These are phyloP conservation scores for Drosophila ustulata DNA, from an alignment of 2,888 invertebrate genomes.

Conservation along the genomic window DNA sequence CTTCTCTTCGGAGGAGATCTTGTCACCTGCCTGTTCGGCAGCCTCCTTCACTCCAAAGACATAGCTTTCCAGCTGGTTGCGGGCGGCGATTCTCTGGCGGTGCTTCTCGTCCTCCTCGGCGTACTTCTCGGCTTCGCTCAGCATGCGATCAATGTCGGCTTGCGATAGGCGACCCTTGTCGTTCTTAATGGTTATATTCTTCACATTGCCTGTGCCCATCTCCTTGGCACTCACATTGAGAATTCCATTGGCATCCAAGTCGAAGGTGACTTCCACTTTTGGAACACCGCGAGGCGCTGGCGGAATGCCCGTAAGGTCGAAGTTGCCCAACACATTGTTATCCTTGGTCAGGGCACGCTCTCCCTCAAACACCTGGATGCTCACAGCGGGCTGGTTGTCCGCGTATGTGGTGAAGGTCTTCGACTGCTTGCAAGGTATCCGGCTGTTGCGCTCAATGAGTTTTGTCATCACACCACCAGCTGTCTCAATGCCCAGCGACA, in stretches of 20 bases:
- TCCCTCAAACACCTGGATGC: slow-evolving; percentile 91
- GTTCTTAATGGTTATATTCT: slow-evolving; percentile 93
- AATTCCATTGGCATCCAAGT: slow-evolving; percentile 97
- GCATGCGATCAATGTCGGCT: slow-evolving; percentile 92
- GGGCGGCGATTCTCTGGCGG: slow-evolving; percentile 88
- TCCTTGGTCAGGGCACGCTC: slow-evolving; percentile 96
- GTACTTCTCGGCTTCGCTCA: slow-evolving; percentile 90
- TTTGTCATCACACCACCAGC: slow-evolving; percentile 93
- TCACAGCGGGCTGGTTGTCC: slow-evolving; percentile 92
- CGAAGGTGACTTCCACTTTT: slow-evolving; percentile 93
- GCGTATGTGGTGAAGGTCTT: slow-evolving; percentile 92
- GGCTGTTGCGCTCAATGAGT: slow-evolving; percentile 89
- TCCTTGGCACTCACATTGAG: slow-evolving; percentile 93
- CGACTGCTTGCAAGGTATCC: slow-evolving; percentile 90
- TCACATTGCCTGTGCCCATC: slow-evolving; percentile 88
- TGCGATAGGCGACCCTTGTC: slow-evolving; percentile 93
- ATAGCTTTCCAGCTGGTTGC: slow-evolving; percentile 90
- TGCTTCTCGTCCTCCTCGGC: slow-evolving; percentile 91
- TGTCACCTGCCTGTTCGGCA: slow-evolving; percentile 87
- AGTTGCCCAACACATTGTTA: slow-evolving; percentile 97
- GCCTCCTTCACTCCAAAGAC: slow-evolving; percentile 89
- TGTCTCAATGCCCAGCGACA: slow-evolving; percentile 91
- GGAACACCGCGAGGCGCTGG: slow-evolving; percentile 96
- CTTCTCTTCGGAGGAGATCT: slow-evolving; percentile 66
- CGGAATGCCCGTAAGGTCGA: slow-evolving; percentile 97